phyloP scores from a whole-genome alignment of 92 coral and sea anemone species.

The Hydrozoanthus gracilis region DNA sequence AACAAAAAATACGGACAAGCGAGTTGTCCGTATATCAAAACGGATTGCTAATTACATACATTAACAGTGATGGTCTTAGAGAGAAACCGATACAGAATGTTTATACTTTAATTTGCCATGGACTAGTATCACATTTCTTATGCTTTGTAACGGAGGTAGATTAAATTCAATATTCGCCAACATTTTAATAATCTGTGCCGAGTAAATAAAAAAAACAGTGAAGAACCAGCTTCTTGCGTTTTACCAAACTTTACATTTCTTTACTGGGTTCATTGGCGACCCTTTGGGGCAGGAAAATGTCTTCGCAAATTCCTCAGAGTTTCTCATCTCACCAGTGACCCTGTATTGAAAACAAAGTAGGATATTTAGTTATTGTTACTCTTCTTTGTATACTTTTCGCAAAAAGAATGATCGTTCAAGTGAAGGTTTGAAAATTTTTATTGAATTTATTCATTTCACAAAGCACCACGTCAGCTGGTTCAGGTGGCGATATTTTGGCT shows the following conservation, averaged over 20 bases:
- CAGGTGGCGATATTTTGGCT: not conserved
- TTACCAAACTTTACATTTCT: constrained; percentile 47
- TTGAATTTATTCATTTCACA: not conserved
- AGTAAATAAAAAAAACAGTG: no score
- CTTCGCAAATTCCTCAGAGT: constrained; percentile 36
- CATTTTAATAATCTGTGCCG: no score
- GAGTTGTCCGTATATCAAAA: no score
- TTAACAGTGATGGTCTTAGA: no score
- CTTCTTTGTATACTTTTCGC: not conserved
- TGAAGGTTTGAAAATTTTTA: not conserved
- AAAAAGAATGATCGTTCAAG: no score
- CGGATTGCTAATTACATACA: no score
- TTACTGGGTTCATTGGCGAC: constrained; percentile 40
- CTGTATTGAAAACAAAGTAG: not conserved
- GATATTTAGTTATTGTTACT: not conserved
- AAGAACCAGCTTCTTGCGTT: not conserved
- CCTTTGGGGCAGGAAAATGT: constrained; percentile 33
- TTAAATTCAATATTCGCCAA: no score
- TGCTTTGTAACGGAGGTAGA: no score
- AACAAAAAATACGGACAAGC: no score
- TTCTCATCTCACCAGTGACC: constrained; percentile 48
- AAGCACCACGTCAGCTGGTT: not conserved
- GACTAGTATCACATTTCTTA: no score
- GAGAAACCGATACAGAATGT: no score
- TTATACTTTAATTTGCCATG: no score